Evolutionary conservation across 2,113 vertebrate genomes (phyloP).

Genomic region (Trichomycterus rosablanca): DNA sequence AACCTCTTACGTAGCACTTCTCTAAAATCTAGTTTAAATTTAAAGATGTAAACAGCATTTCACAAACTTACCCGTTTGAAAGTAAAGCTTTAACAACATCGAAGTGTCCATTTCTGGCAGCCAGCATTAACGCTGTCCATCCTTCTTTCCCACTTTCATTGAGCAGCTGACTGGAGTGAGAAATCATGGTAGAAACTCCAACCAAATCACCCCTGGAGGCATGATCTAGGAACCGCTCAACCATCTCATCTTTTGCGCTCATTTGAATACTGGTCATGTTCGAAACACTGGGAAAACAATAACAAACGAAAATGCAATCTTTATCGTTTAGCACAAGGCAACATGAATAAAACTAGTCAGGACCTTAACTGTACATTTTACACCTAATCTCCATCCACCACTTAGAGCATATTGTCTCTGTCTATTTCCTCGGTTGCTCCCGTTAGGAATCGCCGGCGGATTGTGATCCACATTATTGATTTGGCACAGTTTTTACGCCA

Average conservation of each 20-base stretch:
- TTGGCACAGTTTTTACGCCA: too few relatives aligned
- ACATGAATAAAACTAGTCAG: too few relatives aligned
- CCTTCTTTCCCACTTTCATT: constrained; percentile 71
- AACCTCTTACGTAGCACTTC: too few relatives aligned
- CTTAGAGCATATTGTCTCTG: too few relatives aligned
- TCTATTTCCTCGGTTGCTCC: too few relatives aligned
- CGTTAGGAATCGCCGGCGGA: too few relatives aligned
- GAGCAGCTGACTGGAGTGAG: constrained; percentile 63
- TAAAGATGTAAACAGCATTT: background rate
- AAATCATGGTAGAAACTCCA: constrained; percentile 64
- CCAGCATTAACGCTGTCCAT: constrained; percentile 91
- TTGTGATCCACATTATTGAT: too few relatives aligned
- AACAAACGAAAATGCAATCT: background rate
- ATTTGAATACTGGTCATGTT: constrained; percentile 55
- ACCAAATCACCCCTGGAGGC: constrained; percentile 75
- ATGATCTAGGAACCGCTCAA: constrained; percentile 69
- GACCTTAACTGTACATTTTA: too few relatives aligned
- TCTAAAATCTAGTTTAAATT: too few relatives aligned
- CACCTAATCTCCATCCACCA: too few relatives aligned
- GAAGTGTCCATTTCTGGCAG: constrained; percentile 80
- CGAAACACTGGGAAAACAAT: background rate
- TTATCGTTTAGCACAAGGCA: too few relatives aligned
- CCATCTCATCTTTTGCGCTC: constrained; percentile 59
- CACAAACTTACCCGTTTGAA: constrained; percentile 72
- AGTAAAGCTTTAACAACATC: constrained; percentile 69